Evolutionary conservation across 1,140 invertebrate species (phyloP).

Genomic region (Platorchestia sp.): DNA sequence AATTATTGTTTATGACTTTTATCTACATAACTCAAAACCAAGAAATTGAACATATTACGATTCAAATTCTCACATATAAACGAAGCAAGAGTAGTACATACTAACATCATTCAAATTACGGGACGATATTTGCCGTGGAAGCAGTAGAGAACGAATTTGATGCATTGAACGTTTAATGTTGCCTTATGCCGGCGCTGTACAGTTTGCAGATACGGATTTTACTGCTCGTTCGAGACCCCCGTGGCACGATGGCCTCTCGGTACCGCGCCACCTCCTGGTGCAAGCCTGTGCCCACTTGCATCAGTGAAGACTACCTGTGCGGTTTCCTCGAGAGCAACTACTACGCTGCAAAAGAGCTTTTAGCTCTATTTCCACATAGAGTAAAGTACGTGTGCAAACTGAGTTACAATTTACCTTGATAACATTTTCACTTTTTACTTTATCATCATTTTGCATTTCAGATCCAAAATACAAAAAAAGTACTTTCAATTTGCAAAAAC

Average conservation of each 20-base stretch:
- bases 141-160: too few relatives aligned
- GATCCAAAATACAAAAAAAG: background rate
- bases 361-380: background rate
- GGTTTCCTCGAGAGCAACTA: background rate
- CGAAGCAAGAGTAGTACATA: too few relatives aligned
- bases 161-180: too few relatives aligned
- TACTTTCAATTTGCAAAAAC: background rate
- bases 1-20: too few relatives aligned
- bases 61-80: too few relatives aligned
- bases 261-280: background rate
- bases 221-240: background rate
- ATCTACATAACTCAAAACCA: too few relatives aligned
- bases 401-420: too few relatives aligned
- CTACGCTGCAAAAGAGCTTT: background rate
- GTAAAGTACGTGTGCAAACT: background rate
- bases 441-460: background rate
- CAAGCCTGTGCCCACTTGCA: background rate
- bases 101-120: too few relatives aligned
- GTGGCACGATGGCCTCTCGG: background rate
- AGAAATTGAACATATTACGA: too few relatives aligned
- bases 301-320: background rate
- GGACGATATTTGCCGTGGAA: too few relatives aligned
- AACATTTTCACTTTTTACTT: background rate
- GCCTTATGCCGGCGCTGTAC: background rate
- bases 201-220: background rate